These are phyloP conservation scores for Apodemia zela DNA, from an alignment of 2,888 invertebrate species.

Conservation along the genomic window DNA sequence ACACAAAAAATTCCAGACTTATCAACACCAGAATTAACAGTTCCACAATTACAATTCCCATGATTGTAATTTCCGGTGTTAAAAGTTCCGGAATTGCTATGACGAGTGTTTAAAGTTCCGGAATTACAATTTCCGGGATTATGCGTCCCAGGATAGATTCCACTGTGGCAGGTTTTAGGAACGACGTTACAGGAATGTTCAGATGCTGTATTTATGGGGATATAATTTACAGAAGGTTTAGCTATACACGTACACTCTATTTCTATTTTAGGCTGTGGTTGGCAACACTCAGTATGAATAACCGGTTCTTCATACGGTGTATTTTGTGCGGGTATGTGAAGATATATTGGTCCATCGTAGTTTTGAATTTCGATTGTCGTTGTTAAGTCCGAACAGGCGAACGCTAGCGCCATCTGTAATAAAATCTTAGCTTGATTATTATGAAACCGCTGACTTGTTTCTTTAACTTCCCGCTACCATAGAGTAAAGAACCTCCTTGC, in stretches of 20 bases:
- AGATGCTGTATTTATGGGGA: slow-evolving; percentile 36
- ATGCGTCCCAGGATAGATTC: neutral
- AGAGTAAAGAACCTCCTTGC: no score
- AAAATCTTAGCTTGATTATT: neutral
- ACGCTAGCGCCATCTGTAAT: slow-evolving; percentile 37
- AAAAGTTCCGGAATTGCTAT: neutral
- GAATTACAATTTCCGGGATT: neutral
- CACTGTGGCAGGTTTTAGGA: slow-evolving; percentile 2
- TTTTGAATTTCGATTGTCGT: slow-evolving; percentile 51
- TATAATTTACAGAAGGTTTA: slow-evolving; percentile 29
- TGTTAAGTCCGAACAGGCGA: slow-evolving; percentile 39
- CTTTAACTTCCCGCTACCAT: no score
- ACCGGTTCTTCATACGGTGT: slow-evolving; percentile 1
- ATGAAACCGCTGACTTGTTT: no score
- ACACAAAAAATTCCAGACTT: slow-evolving; percentile 4
- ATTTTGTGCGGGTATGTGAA: slow-evolving; percentile 30
- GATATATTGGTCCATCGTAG: slow-evolving; percentile 50
- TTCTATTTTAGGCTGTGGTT: slow-evolving; percentile 21
- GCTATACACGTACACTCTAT: slow-evolving; percentile 31
- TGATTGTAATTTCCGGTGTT: neutral
- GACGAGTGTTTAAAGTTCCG: neutral
- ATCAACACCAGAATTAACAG: neutral
- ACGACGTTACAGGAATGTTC: slow-evolving; percentile 28
- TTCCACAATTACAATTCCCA: slow-evolving; percentile 16
- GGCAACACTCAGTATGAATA: slow-evolving; percentile 19